Evolutionary conservation across 2,888 invertebrate genomes (phyloP), one percentile per base, ranked within the genome.

Genomic region (Epinotia brunnichana): DNA sequence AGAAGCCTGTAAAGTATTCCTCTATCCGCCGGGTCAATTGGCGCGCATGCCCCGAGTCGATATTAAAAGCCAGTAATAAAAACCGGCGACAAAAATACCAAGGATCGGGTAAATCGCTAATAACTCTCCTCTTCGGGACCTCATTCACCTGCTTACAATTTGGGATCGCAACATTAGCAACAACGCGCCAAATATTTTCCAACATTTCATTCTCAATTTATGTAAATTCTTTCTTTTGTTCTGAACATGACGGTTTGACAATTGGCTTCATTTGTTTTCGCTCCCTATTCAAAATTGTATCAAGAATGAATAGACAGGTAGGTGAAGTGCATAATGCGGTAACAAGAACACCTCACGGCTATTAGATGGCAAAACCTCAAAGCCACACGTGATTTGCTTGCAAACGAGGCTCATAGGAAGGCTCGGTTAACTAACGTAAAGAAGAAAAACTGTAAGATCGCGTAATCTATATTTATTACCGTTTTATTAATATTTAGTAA

Each of bases 91-190:
- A 56, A 44, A 51, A 51, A 51, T 2, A 17, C 15, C 62, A 61
- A 54, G 53, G 69, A 69, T 19, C 59, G 39, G 59, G 24, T 17
- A 51, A 64, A 70, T 29, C 44, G 29, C 61, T 66, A 67, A 67
- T 72, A 56, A 19, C 21, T 61, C 35, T 61, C 35, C 48, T 72
- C 41, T 54, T n/a, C 4, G 56, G 29, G 71, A 61, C 44, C 13
- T 59, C 59, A 59, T 57, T 66, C 60, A 71, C 54, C 62, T 73
- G 21, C 62, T 44, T 61, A 71, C 56, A 68, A 68, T 73, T 68
- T 62, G 56, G 15, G 57, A 62, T 57, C 51, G 56, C 21, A 66
- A 62, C 57, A 68, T 57, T 57, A 39, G 56, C 21, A 66, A 62
- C 57, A 68, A 56, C 68, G 62, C 39, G 51, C 5, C 51, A 48